Percentiles rank a stretch among this genome's conserved stretches.
Conservation (phyloP, 1,140 invertebrate species). For the Hermetia illucens region DNA sequence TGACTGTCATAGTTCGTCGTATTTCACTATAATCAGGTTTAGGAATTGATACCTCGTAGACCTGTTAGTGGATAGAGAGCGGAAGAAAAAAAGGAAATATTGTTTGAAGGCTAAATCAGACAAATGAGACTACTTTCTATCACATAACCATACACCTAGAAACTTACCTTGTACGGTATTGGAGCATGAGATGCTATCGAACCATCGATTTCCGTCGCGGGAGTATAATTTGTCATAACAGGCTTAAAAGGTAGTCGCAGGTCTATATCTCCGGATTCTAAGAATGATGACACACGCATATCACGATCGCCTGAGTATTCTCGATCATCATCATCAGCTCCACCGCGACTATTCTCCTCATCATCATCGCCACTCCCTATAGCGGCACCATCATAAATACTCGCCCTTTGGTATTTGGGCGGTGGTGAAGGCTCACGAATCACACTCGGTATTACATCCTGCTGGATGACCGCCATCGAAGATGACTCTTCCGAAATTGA, state of each 20-base stretch:
- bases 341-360: conserved; percentile 5
- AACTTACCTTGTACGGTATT: conserved; percentile 46
- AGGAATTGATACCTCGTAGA: conserved; percentile 48
- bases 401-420: conserved; percentile 12
- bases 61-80: conserved; percentile 4
- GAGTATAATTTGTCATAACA: conserved; percentile 53
- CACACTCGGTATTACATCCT: not conserved
- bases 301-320: conserved; percentile 7
- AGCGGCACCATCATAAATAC: conserved; percentile 20
- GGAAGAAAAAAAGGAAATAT: not conserved
- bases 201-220: conserved; percentile 72
- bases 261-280: conserved; percentile 43
- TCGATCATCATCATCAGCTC: no score
- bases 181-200: conserved; percentile 61
- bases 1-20: conserved; percentile 51
- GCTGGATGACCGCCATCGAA: not conserved
- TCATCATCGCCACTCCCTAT: conserved; percentile 9
- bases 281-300: conserved; percentile 7
- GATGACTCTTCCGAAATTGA: not conserved
- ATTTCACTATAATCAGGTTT: conserved; percentile 58
- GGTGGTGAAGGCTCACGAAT: not conserved
- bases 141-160: no score
- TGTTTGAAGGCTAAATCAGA: not conserved
- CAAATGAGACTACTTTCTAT: conserved; percentile 1
- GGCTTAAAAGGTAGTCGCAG: conserved; percentile 65